A percentile compares a stretch with the other conserved stretches of the same genome.
These are phyloP conservation scores for Platypus cylindrus DNA, from an alignment of 2,888 invertebrate genomes.

Conservation along the genomic window DNA sequence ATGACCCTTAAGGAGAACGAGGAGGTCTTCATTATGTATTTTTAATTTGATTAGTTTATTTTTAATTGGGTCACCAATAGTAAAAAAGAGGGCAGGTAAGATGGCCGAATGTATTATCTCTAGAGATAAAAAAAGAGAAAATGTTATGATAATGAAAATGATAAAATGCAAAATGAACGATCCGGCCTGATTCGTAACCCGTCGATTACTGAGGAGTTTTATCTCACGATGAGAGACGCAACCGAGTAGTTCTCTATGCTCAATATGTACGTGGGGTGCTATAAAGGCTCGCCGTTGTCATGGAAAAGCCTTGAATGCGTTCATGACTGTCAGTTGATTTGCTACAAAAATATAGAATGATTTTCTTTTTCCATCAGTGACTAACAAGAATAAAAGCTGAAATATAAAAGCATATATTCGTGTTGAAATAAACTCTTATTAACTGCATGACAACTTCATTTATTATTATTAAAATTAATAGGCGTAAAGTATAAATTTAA, in stretches of 20 bases:
- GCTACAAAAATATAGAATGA: too few relatives aligned
- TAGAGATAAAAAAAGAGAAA: conserved; percentile 7
- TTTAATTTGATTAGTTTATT: neutral
- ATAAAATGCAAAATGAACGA: conserved; percentile 9
- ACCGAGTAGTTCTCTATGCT: conserved; percentile 5
- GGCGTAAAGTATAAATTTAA: neutral
- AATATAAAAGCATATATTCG: too few relatives aligned
- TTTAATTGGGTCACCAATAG: neutral
- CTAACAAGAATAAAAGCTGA: too few relatives aligned
- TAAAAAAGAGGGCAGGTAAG: too few relatives aligned
- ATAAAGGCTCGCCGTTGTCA: conserved; percentile 11
- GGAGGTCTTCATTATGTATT: conserved; percentile 57
- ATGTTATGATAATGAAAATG: conserved; percentile 1
- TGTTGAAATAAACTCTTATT: too few relatives aligned
- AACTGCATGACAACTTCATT: too few relatives aligned
- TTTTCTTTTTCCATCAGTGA: too few relatives aligned
- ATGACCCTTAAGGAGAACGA: conserved; percentile 66
- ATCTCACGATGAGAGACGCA: conserved; percentile 4
- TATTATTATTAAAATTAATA: too few relatives aligned
- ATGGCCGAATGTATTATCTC: too few relatives aligned
- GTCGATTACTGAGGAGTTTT: conserved; percentile 20
- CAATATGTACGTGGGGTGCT: conserved; percentile 8
- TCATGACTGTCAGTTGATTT: conserved; percentile 1
- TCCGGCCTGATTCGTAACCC: conserved; percentile 18
- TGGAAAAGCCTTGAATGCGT: conserved; percentile 12